Base-by-base conservation (phyloP, 92 coral and sea anemone species). In the Pocillopora meandrina region DNA sequence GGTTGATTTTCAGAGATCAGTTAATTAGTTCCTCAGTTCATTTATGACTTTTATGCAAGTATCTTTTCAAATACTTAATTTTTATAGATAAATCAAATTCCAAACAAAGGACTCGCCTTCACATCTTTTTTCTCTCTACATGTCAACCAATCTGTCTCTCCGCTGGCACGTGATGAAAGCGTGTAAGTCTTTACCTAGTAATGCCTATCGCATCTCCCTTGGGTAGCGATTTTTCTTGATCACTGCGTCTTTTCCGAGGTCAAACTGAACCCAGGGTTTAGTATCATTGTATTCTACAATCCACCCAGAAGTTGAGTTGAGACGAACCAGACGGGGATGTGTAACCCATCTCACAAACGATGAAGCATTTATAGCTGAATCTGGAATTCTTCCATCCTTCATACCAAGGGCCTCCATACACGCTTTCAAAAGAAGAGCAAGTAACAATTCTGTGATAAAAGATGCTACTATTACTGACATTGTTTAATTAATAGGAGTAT, bases 351-450 rank as follows among this genome's bases (percentile, higher is more conserved):
- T 75, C 10, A 3, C 20, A 56, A 1, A 75, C 12, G 79, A 75
- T 64, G 79, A 75, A 35, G 63, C 79, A 18, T 47, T 75, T 21
- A 75, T 75, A 56, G 65, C 64, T 12, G n/a, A 12, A 20, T 57
- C 52, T 75, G 79, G 79, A 56, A 56, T 75, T 47, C 26, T 31
- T 19, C 21, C 36, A 75, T 26, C 58, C 23, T 57, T 34, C 42
- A 75, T 1, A 18, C 79, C 79, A 34, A 75, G 47, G 21, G 65
- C 35, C 65, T 19, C 10, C 18, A 18, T 20, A 62, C 78, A 74
- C 11, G 47, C 78, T 74, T 21, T 19, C 5, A 20, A 20, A n/a
- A 20, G 19, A 55, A 18, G 19, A 11, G 49, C 5, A 42, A 33
- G 31, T 19, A 33, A 19, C 72, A 31, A 17, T 68, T 68, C 33